Conservation (phyloP, 2,113 vertebrate genomes). For the Macaca nemestrina region DNA sequence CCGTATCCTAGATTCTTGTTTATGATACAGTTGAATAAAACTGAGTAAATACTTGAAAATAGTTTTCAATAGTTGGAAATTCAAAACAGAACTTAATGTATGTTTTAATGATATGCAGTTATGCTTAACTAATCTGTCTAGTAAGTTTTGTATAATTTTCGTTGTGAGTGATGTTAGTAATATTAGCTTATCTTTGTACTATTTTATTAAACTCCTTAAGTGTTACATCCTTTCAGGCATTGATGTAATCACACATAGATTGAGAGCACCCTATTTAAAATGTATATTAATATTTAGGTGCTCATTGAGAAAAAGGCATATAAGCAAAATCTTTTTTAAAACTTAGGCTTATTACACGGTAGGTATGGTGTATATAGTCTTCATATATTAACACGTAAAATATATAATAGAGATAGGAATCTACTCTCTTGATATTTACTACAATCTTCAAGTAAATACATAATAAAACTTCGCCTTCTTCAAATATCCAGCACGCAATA, state of each 20-base stretch:
- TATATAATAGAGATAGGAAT: neutral
- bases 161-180: neutral
- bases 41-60: too few species aligned
- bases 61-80: constrained; percentile 29
- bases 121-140: neutral
- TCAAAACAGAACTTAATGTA: neutral
- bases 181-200: neutral
- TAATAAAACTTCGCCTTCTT: neutral
- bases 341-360: neutral
- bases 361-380: neutral
- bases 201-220: neutral
- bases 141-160: constrained; percentile 27
- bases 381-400: neutral
- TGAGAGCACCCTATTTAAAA: neutral
- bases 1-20: too few species aligned
- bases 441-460: neutral
- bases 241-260: neutral
- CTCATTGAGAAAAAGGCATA: neutral
- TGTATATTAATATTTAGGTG: neutral
- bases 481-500: neutral
- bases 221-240: neutral
- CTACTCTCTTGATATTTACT: neutral
- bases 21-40: too few species aligned
- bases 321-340: neutral
- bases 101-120: neutral